Evolutionary conservation across 2,888 invertebrate genomes (phyloP), one percentile per base, ranked within the genome.

Genomic region (Odontothrips loti): DNA sequence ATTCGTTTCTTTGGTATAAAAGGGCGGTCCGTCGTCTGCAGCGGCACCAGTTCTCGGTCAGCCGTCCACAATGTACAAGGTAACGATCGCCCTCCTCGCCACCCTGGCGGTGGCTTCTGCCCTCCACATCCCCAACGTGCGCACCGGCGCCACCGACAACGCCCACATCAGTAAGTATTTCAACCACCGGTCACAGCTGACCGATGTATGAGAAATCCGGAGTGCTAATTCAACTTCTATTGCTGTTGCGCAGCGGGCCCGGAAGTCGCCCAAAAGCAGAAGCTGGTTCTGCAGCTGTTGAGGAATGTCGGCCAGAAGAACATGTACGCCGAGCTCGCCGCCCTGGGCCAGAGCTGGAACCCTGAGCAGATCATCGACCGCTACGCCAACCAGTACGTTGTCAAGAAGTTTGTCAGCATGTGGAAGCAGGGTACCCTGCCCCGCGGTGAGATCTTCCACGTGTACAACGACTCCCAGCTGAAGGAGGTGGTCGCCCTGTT

Each of bases 401-500:
- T 92, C 8, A 90, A 89, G 83, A 88, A 90, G 83, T 92, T 91
- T 86, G 86, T 89, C 10, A 87, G 89, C 43, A 86, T 90, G 83
- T 89, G 91, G 85, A 88, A 90, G 80, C 86, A 90, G 63, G 91
- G 91, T 68, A 86, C 90, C 82, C 87, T 93, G 79, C 92, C 92
- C 0, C 80, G 34, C n/a, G 90, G 90, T 79, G 89, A 91, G 83
- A 88, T 91, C 20, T 93, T 92, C 89, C 91, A 92, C 27, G 89
- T 90, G 85, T 90, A 90, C 85, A 89, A 92, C 85, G 88, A 90
- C 81, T 87, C 89, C 68, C 92, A 94, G 82, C 88, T 90, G 80
- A 89, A 90, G 84, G 92, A 94, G 85, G 92, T 91, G 15, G 86
- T 90, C 8, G 90, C 91, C 10, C 87, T 94, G 29, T 92, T 92